Percentiles rank a stretch among this genome's conserved stretches.
phyloP scores from a whole-genome alignment of 2,113 vertebrate species.

The Conger conger region DNA sequence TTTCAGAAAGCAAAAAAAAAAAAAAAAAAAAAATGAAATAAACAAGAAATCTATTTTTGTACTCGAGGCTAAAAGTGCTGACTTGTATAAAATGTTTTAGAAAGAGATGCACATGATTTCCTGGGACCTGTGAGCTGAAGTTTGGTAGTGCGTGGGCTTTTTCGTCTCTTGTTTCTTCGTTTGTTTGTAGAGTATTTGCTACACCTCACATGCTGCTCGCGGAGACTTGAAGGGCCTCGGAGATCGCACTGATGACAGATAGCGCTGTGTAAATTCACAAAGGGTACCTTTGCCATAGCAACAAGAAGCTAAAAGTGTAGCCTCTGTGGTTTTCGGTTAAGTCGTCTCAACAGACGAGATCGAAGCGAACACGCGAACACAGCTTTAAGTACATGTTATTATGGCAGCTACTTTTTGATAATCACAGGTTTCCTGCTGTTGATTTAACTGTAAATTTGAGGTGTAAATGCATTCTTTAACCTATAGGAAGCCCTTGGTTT shows the following conservation, averaged over 20 bases:
- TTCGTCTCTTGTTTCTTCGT: slow-evolving; percentile 41
- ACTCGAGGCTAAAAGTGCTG: slow-evolving; percentile 71
- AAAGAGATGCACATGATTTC: slow-evolving; percentile 51
- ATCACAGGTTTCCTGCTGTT: slow-evolving; percentile 55
- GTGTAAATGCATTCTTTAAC: slow-evolving; percentile 67
- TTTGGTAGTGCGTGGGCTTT: slow-evolving; percentile 50
- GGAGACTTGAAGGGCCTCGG: slow-evolving; percentile 64
- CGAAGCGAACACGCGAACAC: slow-evolving; percentile 52
- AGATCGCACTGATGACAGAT: slow-evolving; percentile 58
- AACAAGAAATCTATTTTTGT: slow-evolving; percentile 92
- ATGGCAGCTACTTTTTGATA: slow-evolving; percentile 67
- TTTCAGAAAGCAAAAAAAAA: slow-evolving; percentile 56
- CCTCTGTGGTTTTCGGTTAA: slow-evolving; percentile 39
- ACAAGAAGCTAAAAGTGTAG: slow-evolving; percentile 43
- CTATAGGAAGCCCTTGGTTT: slow-evolving; percentile 64
- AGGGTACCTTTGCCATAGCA: slow-evolving; percentile 32
- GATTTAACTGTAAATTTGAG: slow-evolving; percentile 55
- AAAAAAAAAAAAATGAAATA: slow-evolving; percentile 49
- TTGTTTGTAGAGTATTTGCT: slow-evolving; percentile 49
- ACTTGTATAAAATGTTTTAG: slow-evolving; percentile 49
- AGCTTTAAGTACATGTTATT: slow-evolving; percentile 52
- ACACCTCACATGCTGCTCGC: slow-evolving; percentile 67
- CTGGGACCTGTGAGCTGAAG: slow-evolving; percentile 44
- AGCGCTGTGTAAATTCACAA: slow-evolving; percentile 31
- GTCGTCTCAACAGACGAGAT: slow-evolving; percentile 44